Evolutionary conservation across 2,888 invertebrate species (phyloP), one percentile per base, ranked within the genome.

Genomic region (Drosophila planitibia): DNA sequence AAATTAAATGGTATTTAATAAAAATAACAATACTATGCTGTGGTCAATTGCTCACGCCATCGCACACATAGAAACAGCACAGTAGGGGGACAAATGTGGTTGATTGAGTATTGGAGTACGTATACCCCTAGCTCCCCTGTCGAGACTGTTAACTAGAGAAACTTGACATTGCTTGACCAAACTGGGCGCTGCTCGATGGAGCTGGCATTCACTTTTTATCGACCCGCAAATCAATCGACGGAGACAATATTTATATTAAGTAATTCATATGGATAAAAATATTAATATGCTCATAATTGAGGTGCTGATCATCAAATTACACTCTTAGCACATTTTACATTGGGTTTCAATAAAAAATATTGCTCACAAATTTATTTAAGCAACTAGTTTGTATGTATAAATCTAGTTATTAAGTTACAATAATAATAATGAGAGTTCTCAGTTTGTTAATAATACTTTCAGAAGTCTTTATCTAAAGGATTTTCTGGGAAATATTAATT

Each of bases 121-220:
- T 28, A 35, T 28, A 25, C 47, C 44, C 41, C 47, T 14, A 19
- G 51, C 64, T 35, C 57, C 49, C 16, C 62, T 22, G 47, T 16
- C 28, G 37, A 30, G 52, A 58, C 28, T 55, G 51, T 73, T 70
- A 58, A 62, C 55, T 55, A 44, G 70, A 79, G 78, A 88, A 88
- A 88, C 88, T 88, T 85, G 84, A 88, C 84, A 88, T 88, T 88
- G 88, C 77, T 72, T 62, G 79, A 74, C 81, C 83, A 82, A 80
- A 79, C 73, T 59, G 55, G 74, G 62, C 53, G 53, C 54, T 44
- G 19, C 51, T 44, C 54, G 49, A 55, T 65, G n/a, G 28, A 66
- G 70, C 37, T 65, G 86, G 67, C 85, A 88, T 85, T 85, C 88
- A 85, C 85, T 88, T 88, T 87, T 87, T 74, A 67, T 76, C 59